These are phyloP conservation scores for Atractosteus spatula DNA, from an alignment of 2,113 vertebrate species.

Conservation along the genomic window DNA sequence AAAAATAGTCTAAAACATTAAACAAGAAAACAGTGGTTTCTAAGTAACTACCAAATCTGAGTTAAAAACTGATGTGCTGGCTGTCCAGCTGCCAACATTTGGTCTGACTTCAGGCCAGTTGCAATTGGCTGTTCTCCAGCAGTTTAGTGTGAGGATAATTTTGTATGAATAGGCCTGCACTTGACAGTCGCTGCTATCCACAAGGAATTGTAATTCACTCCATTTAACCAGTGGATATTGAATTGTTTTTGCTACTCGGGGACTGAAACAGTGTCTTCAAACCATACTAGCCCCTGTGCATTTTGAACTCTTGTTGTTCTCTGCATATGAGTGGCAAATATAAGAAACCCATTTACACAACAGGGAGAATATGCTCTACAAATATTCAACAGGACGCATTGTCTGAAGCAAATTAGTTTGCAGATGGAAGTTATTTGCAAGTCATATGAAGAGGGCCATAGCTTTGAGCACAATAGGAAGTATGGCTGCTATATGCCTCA, in stretches of 20 bases:
- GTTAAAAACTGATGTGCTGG: conserved; percentile 13
- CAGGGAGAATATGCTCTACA: too few relatives aligned
- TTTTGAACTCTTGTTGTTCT: too few relatives aligned
- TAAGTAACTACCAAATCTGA: not conserved
- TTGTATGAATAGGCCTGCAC: conserved; percentile 15
- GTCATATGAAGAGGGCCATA: too few relatives aligned
- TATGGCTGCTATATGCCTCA: too few relatives aligned
- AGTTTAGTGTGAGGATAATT: conserved; percentile 7
- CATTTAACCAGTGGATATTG: not conserved
- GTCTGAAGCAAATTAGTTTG: too few relatives aligned
- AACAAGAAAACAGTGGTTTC: not conserved
- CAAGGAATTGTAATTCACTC: conserved; percentile 8
- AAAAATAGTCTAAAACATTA: not conserved
- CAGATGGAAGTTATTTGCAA: too few relatives aligned
- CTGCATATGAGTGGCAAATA: too few relatives aligned
- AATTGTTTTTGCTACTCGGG: not conserved
- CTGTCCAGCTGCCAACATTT: conserved; percentile 5
- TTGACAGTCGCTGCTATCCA: conserved; percentile 13
- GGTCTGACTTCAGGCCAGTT: not conserved
- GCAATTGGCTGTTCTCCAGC: not conserved
- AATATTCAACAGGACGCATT: too few relatives aligned
- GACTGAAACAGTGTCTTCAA: too few relatives aligned
- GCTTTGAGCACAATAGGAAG: too few relatives aligned
- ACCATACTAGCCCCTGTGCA: too few relatives aligned
- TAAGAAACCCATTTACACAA: too few relatives aligned